Conservation (phyloP, 2,113 vertebrate genomes). For the Phylloscopus whistleri region DNA sequence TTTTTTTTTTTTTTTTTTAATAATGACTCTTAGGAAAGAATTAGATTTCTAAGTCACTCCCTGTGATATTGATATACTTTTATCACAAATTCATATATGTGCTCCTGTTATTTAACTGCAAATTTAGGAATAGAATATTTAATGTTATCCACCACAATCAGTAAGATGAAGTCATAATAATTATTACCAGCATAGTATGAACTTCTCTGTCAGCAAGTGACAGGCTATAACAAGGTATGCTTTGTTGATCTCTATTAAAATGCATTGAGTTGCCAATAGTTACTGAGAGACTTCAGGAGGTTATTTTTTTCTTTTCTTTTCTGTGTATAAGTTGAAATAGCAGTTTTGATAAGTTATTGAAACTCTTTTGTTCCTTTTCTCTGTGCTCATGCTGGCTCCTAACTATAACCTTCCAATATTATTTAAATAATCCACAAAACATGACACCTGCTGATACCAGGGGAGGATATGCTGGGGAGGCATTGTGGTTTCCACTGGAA, state of each 20-base stretch:
- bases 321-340: background rate
- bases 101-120: background rate
- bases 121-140: background rate
- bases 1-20: background rate
- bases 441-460: conserved; percentile 37
- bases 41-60: background rate
- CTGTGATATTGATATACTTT: background rate
- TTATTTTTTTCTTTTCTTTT: background rate
- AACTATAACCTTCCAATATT: background rate
- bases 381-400: background rate
- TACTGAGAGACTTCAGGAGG: background rate
- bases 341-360: background rate
- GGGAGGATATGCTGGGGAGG: background rate
- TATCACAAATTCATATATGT: background rate
- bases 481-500: conserved; percentile 25
- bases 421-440: conserved; percentile 32
- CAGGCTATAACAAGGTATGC: background rate
- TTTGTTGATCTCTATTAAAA: conserved; percentile 18
- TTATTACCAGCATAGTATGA: background rate
- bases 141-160: background rate
- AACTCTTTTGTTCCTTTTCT: conserved; percentile 10
- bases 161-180: background rate
- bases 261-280: background rate
- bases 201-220: background rate
- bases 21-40: background rate